Base-by-base conservation (phyloP, 2,888 invertebrate genomes). In the Himalopsyche tibetana region DNA sequence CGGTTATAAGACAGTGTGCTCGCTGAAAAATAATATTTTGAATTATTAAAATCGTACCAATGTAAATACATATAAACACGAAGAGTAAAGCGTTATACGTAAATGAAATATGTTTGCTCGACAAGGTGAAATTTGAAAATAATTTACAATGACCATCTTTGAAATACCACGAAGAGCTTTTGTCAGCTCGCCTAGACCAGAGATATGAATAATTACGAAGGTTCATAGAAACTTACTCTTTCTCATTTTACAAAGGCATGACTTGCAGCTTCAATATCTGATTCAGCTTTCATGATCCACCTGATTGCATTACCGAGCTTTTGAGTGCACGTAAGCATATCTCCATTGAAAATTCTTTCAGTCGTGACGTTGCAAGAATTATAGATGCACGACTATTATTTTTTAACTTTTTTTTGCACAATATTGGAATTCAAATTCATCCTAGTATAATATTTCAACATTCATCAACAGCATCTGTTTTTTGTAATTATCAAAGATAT, bases 171-270 rank as follows among this genome's bases (percentile, higher is more conserved):
- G 74, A 12, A 11, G 38, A 74, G 74, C 36, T 36, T 15, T 36
- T 74, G 11, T 11, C 69, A 69, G 36, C 69, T 11, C 28, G 69
- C 69, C 36, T 74, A 12, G 12, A 11, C 9, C 38, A 15, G 74
- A 15, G 36, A 74, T 74, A 36, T 74, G 74, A 74, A 74, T 74
- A 74, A 74, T 74, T 74, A 74, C 36, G 74, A 74, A 74, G 38
- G 74, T 36, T 38, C 36, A 38, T 36, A 38, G 5, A 38, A 74
- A 12, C 38, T 38, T 5, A 74, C 15, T 74, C 74, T 38, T 12
- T 38, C 5, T 74, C 12, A 74, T 74, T 38, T 74, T 9, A 74
- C 74, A 74, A 74, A 74, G 74, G 74, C 74, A 15, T 38, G 4
- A 74, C 28, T 38, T 74, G 38, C 74, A 74, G 74, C 74, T 74